Evolutionary conservation across 2,113 vertebrate species (phyloP).

Genomic region (Eurypyga helias): DNA sequence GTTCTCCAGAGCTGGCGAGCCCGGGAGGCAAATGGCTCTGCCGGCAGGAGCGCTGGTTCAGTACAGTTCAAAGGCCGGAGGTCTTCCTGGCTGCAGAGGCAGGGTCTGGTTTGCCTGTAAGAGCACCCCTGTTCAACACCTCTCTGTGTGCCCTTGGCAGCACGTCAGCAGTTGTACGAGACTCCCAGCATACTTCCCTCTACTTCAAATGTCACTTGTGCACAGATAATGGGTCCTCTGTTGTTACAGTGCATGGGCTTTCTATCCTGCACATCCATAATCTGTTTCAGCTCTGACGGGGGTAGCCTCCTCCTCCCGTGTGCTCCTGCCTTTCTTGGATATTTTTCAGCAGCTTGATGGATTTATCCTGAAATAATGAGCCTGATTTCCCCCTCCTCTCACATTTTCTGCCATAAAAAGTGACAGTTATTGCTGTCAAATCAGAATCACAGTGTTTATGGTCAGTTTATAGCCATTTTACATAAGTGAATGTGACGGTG

Average conservation of each 20-base stretch:
- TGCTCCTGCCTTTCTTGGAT: neutral
- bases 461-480: neutral
- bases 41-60: neutral
- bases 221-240: neutral
- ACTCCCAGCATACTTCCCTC: neutral
- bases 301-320: neutral
- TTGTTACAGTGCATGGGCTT: neutral
- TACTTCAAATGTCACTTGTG: neutral
- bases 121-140: neutral
- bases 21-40: rapidly evolving
- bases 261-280: neutral
- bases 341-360: neutral
- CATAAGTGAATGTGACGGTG: neutral
- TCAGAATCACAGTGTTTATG: neutral
- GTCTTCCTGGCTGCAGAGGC: neutral
- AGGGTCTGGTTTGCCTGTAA: neutral
- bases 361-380: neutral
- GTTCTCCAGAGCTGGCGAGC: rapidly evolving
- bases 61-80: neutral
- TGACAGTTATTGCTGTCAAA: conserved; percentile 24
- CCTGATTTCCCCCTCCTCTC: neutral
- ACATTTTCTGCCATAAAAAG: neutral
- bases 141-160: neutral
- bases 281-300: neutral
- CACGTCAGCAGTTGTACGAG: rapidly evolving